Conservation (phyloP, 1,140 invertebrate genomes). For the Atta cephalotes region DNA sequence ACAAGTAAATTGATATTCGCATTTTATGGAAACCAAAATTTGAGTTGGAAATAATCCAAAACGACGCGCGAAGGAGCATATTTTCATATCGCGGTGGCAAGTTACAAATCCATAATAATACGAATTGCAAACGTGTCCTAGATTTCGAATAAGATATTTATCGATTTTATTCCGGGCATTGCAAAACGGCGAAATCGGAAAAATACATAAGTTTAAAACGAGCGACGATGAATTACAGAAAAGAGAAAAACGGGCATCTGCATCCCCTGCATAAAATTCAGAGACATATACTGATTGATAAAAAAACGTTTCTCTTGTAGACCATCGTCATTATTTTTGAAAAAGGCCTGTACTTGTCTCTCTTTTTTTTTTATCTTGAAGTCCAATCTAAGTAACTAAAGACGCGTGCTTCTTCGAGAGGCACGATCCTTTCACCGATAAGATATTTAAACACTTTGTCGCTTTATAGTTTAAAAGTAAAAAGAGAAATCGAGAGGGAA, state of each 20-base stretch:
- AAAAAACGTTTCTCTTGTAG: neutral
- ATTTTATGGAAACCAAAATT: slow-evolving; percentile 10
- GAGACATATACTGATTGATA: neutral
- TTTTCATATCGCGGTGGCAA: slow-evolving; percentile 29
- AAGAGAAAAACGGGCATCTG: neutral
- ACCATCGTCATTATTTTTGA: slow-evolving; percentile 3
- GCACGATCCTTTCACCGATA: slow-evolving; percentile 71
- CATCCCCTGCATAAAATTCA: neutral
- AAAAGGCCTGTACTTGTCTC: neutral
- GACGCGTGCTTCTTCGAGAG: slow-evolving; percentile 21
- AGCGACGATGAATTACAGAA: slow-evolving; percentile 3
- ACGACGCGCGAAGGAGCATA: neutral
- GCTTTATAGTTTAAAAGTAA: slow-evolving; percentile 66
- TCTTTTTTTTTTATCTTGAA: neutral
- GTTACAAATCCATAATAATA: slow-evolving; percentile 26
- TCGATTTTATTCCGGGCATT: slow-evolving; percentile 28
- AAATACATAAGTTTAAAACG: neutral
- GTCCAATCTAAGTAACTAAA: slow-evolving; percentile 41
- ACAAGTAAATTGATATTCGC: neutral
- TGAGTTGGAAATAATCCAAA: slow-evolving; percentile 3
- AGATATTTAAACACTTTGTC: slow-evolving; percentile 73
- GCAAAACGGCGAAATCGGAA: neutral
- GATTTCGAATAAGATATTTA: slow-evolving; percentile 40
- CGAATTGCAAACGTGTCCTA: slow-evolving; percentile 46
- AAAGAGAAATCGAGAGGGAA: slow-evolving; percentile 76